These are phyloP conservation scores for Ptychochromis oligacanthus DNA, from an alignment of 2,113 vertebrate genomes.

Conservation along the genomic window DNA sequence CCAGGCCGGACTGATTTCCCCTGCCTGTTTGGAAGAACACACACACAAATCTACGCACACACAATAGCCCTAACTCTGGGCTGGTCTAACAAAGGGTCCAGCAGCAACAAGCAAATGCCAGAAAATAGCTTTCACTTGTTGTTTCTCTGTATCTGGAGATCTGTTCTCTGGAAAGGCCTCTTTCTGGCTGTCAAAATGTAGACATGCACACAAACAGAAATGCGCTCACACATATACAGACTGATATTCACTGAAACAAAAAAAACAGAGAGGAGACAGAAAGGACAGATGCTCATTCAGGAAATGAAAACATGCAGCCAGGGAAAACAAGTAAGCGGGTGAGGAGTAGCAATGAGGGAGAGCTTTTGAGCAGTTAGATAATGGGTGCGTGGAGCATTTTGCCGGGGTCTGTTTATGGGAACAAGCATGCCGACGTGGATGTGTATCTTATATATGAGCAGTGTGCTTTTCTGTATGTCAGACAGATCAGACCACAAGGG, in stretches of 20 bases:
- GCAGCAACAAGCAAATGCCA: constrained; percentile 62
- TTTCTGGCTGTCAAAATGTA: constrained; percentile 58
- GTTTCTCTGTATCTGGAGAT: constrained; percentile 70
- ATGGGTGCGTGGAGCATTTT: constrained; percentile 5
- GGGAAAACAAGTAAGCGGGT: constrained; percentile 42
- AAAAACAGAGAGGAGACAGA: constrained; percentile 13
- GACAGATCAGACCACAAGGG: constrained; percentile 16
- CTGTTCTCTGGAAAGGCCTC: constrained; percentile 49
- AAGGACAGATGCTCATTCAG: constrained; percentile 49
- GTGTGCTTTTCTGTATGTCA: constrained; percentile 37
- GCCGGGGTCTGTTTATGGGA: neutral
- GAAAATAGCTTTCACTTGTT: constrained; percentile 69
- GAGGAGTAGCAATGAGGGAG: constrained; percentile 1
- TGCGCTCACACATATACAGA: neutral
- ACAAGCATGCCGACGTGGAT: neutral
- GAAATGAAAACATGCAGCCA: constrained; percentile 56
- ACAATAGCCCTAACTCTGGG: constrained; percentile 45
- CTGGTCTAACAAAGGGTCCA: constrained; percentile 61
- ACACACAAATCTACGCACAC: constrained; percentile 5
- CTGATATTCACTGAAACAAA: constrained; percentile 24
- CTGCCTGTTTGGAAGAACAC: constrained; percentile 48
- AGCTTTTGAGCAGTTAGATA: constrained; percentile 35
- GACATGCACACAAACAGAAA: constrained; percentile 18
- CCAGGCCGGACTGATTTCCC: constrained; percentile 75
- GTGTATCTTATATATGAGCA: constrained; percentile 7